Base-by-base conservation (phyloP, 2,797 vertebrate species). In the Anguilla pacifica region DNA sequence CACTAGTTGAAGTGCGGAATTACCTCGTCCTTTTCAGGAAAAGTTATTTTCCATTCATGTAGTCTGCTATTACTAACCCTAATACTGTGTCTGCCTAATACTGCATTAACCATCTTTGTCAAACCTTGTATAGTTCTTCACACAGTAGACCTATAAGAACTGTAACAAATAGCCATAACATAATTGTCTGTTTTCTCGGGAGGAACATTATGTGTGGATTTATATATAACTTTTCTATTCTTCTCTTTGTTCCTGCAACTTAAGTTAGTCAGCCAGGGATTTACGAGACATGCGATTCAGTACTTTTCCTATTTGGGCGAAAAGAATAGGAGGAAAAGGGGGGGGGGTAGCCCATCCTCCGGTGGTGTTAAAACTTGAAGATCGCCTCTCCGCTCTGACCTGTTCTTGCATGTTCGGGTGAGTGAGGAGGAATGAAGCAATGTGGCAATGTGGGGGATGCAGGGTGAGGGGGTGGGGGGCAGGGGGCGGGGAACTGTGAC, bases 261-360 rank as follows among this genome's bases (percentile, higher is more conserved):
- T 84, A 22, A 74, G 57, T 39, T 87, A 82, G 90, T 85, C 89
- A 88, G 25, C 19, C 57, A 39, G n/a, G 51, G 87, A 61, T 90
- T 86, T 90, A 84, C 67, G 7, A 90, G 89, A 84, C 87, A 87
- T 84, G 22, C 64, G 85, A 88, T 90, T 88, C 86, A 88, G 93
- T 94, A 92, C 72, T 93, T 95, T 95, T 94, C 93, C 93, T 89
- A 43, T 90, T 84, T 93, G 90, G 43, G 89, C 88, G 89, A 53
- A 31, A 19, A 82, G 67, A 79, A 31, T 43, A 7, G n/a, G 59
- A 31, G 86, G 81, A 72, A 59, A 51, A 28, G 49, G 3, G 13
- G 0, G 39, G n/a, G 28, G 11, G 55, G 46, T 0, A 19, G 25
- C 35, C 46, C 61, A 72, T 84, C 64, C 61, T 67, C 67, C n/a